phyloP scores from a whole-genome alignment of 2,797 vertebrate genomes.

The Parauchenoglanis punctatus region DNA sequence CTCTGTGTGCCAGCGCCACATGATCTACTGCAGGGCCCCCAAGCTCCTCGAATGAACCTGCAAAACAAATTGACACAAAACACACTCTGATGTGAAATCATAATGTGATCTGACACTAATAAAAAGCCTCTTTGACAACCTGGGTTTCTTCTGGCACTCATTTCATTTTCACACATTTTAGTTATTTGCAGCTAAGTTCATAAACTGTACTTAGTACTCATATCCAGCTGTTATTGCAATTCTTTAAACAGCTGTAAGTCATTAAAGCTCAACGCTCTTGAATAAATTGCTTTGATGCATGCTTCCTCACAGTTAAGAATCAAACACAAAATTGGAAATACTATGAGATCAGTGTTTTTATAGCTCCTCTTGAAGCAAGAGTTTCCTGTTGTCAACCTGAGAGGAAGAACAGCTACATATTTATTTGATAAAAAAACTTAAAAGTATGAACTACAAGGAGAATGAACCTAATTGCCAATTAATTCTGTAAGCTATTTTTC shows the following conservation, averaged over 20 bases:
- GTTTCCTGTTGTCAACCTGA: constrained; percentile 26
- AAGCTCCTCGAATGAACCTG: constrained; percentile 90
- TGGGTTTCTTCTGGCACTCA: constrained; percentile 22
- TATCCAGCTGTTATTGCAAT: constrained; percentile 32
- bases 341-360: constrained; percentile 29
- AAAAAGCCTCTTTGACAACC: constrained; percentile 14
- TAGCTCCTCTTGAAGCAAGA: constrained; percentile 14
- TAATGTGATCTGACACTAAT: constrained; percentile 9
- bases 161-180: constrained; percentile 46
- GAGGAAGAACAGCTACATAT: constrained; percentile 13
- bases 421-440: neutral
- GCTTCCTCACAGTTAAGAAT: constrained; percentile 34
- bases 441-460: neutral
- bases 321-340: constrained; percentile 30
- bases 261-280: constrained; percentile 44
- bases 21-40: constrained; percentile 88
- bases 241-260: constrained; percentile 45
- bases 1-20: constrained; percentile 87
- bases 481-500: neutral
- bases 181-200: constrained; percentile 54
- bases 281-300: constrained; percentile 55
- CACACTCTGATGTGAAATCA: constrained; percentile 20
- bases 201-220: constrained; percentile 40
- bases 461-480: neutral
- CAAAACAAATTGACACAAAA: constrained; percentile 22